Percentiles rank a stretch among this genome's conserved stretches.
phyloP scores from a whole-genome alignment of 2,113 vertebrate species.

The Chascanopsetta lugubris region DNA sequence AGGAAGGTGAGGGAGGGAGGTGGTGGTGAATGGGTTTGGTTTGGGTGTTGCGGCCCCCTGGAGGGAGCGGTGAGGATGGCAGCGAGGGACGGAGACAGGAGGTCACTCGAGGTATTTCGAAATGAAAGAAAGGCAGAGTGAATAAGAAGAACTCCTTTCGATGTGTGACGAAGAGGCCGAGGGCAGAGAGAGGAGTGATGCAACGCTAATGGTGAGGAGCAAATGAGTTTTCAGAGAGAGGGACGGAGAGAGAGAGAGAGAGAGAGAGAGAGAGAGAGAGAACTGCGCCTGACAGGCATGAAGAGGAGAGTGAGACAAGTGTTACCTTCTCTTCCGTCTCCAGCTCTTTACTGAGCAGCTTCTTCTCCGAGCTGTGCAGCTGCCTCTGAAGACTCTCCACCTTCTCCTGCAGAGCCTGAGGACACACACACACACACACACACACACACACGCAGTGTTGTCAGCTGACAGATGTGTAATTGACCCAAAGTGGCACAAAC shows the following conservation, averaged over 20 bases:
- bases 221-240: slow-evolving; percentile 36
- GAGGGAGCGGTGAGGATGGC: slow-evolving; percentile 43
- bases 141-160: slow-evolving; percentile 3
- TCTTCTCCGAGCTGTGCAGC: slow-evolving; percentile 81
- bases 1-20: slow-evolving; percentile 4
- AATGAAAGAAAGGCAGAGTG: neutral
- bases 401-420: slow-evolving; percentile 87
- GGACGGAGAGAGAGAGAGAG: slow-evolving; percentile 22
- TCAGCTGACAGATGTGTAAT: slow-evolving; percentile 25
- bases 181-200: slow-evolving; percentile 27
- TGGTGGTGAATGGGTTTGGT: slow-evolving; percentile 21
- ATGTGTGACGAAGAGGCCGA: slow-evolving; percentile 22
- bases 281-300: slow-evolving; percentile 2
- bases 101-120: neutral
- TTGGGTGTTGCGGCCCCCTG: slow-evolving; percentile 50
- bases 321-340: slow-evolving; percentile 90
- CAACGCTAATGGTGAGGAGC: slow-evolving; percentile 11
- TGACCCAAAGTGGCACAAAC: neutral
- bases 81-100: slow-evolving; percentile 5
- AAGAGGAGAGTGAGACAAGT: neutral
- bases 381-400: slow-evolving; percentile 81
- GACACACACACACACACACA: slow-evolving; percentile 26
- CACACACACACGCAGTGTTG: slow-evolving; percentile 29
- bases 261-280: slow-evolving; percentile 24
- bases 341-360: slow-evolving; percentile 85